Evolutionary conservation across 2,113 vertebrate genomes (phyloP).

Genomic region (Hippopotamus amphibius): DNA sequence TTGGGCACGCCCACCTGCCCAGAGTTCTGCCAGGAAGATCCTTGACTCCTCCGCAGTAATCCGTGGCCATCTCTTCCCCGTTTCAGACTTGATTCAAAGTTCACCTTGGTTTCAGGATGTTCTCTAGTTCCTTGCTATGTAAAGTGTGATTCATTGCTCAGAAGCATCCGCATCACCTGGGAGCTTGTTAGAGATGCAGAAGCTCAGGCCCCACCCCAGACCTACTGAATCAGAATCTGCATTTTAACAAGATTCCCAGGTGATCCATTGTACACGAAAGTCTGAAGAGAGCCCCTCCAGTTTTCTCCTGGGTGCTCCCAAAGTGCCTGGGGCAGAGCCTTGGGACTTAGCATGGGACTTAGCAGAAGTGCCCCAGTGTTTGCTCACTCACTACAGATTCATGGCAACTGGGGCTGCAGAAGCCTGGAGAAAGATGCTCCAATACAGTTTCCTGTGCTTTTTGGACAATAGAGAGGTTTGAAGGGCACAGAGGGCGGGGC

Average conservation of each 20-base stretch:
- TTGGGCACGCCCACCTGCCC: neutral
- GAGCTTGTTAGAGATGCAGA: neutral
- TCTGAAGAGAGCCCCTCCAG: no score
- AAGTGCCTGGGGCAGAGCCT: neutral
- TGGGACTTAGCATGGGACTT: rapidly evolving
- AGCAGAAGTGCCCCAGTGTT: rapidly evolving
- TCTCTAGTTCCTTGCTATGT: neutral
- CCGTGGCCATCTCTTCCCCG: rapidly evolving
- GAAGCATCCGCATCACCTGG: rapidly evolving
- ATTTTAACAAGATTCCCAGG: neutral
- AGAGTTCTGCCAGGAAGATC: neutral
- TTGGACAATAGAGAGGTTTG: neutral
- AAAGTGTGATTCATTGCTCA: neutral
- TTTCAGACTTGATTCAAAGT: neutral
- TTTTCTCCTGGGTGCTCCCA: neutral
- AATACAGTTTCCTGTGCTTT: rapidly evolving
- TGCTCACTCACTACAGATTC: neutral
- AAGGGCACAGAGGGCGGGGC: rapidly evolving
- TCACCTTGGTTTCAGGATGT: neutral
- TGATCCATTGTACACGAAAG: neutral
- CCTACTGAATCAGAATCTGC: neutral
- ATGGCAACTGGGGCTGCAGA: neutral
- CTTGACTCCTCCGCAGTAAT: neutral
- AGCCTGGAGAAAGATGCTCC: neutral
- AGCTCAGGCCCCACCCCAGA: neutral